Base-by-base conservation (phyloP, 2,797 vertebrate genomes). In the Brachymystax lenok region DNA sequence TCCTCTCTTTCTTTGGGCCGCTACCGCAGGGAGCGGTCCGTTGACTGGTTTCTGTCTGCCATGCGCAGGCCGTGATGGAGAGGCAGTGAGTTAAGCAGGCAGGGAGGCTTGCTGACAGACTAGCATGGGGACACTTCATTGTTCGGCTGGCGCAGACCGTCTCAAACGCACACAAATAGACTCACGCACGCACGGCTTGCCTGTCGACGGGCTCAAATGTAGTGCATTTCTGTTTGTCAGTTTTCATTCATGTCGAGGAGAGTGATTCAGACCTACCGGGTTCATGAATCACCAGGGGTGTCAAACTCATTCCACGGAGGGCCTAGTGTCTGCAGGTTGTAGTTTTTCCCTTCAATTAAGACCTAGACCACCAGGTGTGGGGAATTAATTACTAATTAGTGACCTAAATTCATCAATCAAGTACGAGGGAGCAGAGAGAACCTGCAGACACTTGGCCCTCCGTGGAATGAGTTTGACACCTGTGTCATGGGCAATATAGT, bases 41-140 rank as follows among this genome's bases (percentile, higher is more conserved):
- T 24, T 46, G 40, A 71, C 35, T 51, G 40, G 46, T 1, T 61
- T 35, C 61, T 19, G 54, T 13, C 33, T 67, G 81, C 66, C 63
- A 8, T 24, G 28, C 69, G 54, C 21, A 64, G 28, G 68, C 1
- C 64, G 35, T 10, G 46, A 78, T 73, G 67, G n/a, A 59, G 74
- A 75, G 64, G 27, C 27, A 75, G 21, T 13, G 27, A 24, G 28
- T 5, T 21, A 64, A 46, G 35, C 30, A 24, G 33, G 74, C 13
- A 71, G 64, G 69, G 46, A 64, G 68, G 51, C 30, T 27, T 24
- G 64, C 70, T 64, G 71, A 4, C 13, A 77, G 28, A 14, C 13
- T 59, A 50, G 19, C n/a, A 71, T 70, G 14, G 75, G 63, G 78
- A 70, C 27, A 6, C 54, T 30, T 80, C 74, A 66, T 12, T 82